Evolutionary conservation across 1,140 invertebrate species (phyloP), one percentile per base, ranked within the genome.

Genomic region (Sycophaga agraensis): DNA sequence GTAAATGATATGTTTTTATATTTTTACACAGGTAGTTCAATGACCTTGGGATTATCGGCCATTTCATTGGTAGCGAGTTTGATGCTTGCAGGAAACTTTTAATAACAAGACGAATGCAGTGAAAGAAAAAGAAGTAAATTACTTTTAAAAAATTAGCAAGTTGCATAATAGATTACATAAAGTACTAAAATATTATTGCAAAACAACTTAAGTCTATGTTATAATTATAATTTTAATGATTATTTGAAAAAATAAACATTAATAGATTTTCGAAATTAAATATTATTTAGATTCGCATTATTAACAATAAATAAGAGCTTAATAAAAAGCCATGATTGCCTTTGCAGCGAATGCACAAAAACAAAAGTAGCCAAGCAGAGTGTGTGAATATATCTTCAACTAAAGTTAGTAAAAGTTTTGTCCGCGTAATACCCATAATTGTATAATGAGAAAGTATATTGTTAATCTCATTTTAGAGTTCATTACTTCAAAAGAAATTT

Each of bases 11-110:
- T n/a, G n/a, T 7, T n/a, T n/a, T n/a, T 43, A 0, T 46, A 43
- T 55, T 63, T 58, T 35, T 45, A 14, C 16, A 14, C 59, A 66
- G 64, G 64, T n/a, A 62, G 49, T 48, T 31, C 45, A 37, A 40
- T 49, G 21, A 17, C 39, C n/a, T 19, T 59, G 16, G 45, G 59
- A 49, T 28, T 66, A 39, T 66, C 60, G 1, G 51, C 51, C 5
- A 9, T 66, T 2, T 55, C 59, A 22, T 40, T 66, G 11, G 12
- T 66, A 19, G 55, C 51, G 2, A 58, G 60, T 24, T 21, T 66
- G 9, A 21, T 66, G 1, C 21, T 66, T 26, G 42, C 48, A 19
- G 43, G 51, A 59, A 59, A 28, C 37, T 8, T 59, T 48, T 64
- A 57, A 40, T 28, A 12, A 19, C 43, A 50, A n/a, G 0, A 12